Conservation (phyloP, 2,888 invertebrate genomes). For the Mylabris sibirica region DNA sequence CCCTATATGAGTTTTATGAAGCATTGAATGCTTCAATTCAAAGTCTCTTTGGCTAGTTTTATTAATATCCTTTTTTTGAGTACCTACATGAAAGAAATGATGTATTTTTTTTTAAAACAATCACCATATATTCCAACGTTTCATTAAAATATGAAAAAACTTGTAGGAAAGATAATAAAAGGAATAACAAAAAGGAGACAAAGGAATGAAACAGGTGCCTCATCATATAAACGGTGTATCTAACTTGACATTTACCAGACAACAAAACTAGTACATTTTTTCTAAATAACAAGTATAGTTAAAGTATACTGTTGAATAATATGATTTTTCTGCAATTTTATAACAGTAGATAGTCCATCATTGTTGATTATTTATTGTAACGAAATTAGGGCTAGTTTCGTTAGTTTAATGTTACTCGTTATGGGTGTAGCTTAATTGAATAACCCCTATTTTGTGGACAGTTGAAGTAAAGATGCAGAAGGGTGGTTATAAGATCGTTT, state of each 20-base stretch:
- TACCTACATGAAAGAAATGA: background rate
- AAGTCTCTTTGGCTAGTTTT: conserved; percentile 2
- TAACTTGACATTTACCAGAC: background rate
- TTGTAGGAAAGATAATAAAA: background rate
- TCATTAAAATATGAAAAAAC: conserved; percentile 6
- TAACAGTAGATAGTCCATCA: background rate
- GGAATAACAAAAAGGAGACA: background rate
- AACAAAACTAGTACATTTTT: background rate
- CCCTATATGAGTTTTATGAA: background rate
- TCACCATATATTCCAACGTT: background rate
- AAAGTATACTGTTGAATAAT: background rate
- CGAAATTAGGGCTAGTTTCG: background rate
- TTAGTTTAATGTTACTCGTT: background rate
- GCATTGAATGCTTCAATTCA: background rate
- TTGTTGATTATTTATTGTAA: background rate
- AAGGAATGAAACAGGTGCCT: conserved; percentile 1
- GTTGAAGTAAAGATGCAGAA: background rate
- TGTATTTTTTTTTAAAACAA: background rate
- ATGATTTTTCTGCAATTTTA: background rate
- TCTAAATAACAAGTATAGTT: background rate
- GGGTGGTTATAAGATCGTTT: conserved; percentile 26
- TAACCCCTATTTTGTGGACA: conserved; percentile 9
- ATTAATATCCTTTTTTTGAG: background rate
- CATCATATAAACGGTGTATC: background rate
- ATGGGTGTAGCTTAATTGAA: conserved; percentile 2